Evolutionary conservation across 2,113 vertebrate genomes (phyloP).

Genomic region (Oxygymnocypris stewartii): DNA sequence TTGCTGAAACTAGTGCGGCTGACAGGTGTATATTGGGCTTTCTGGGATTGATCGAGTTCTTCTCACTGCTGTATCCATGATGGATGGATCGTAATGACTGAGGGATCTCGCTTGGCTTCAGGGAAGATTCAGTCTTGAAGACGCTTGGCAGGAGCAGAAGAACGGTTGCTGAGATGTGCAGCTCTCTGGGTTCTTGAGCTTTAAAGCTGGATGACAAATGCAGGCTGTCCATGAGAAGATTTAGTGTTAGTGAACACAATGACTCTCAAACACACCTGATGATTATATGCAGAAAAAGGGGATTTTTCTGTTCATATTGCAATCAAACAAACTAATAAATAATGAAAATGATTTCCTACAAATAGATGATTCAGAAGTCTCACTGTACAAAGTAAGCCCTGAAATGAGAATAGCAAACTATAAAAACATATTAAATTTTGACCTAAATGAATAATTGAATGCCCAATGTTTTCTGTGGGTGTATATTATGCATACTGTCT

Average conservation of each 20-base stretch:
- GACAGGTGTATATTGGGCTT: background rate
- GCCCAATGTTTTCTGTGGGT: background rate
- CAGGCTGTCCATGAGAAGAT: constrained; percentile 26
- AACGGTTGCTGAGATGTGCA: constrained; percentile 42
- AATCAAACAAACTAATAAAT: background rate
- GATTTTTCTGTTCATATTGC: background rate
- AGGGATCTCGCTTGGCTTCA: constrained; percentile 18
- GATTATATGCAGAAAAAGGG: background rate
- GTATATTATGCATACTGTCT: background rate
- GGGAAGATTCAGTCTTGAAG: constrained; percentile 43
- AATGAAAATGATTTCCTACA: background rate
- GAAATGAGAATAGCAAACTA: no score
- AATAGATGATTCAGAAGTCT: background rate
- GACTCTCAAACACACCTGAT: background rate
- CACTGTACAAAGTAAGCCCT: background rate
- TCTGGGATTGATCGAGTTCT: background rate
- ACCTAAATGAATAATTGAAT: constrained; percentile 19
- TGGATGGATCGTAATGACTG: background rate
- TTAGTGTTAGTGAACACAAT: constrained; percentile 13
- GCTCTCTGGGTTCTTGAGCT: constrained; percentile 50
- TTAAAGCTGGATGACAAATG: constrained; percentile 47
- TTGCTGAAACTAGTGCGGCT: background rate
- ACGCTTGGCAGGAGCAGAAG: constrained; percentile 54
- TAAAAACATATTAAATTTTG: background rate
- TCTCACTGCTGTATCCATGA: background rate